Base-by-base conservation (phyloP, 2,113 vertebrate genomes). In the Megaceryle torquata region DNA sequence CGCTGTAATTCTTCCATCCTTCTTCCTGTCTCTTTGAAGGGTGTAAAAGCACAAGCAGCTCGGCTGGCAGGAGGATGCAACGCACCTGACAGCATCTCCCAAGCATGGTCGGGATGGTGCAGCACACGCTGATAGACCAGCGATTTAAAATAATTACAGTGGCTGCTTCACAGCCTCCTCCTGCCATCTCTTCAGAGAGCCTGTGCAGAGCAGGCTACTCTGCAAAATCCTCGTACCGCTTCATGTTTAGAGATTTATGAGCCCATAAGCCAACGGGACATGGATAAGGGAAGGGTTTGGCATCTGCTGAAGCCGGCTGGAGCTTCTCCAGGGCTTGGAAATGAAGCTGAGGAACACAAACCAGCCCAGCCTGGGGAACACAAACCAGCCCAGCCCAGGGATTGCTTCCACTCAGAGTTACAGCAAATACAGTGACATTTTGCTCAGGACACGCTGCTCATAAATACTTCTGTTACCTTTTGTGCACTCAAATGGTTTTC, bases 141-240 rank as follows among this genome's bases (percentile, higher is more conserved):
- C 77, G 37, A 68, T 80, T 87, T 82, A 57, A 89, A 95, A 87
- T 16, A 71, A 95, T 95, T 79, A 60, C 44, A 11, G 25, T 2
- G 19, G 28, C 68, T 79, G 89, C 89, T 80, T 74, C 17, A 0
- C 72, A 57, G 64, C 44, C 65, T 69, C 56, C 3, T 46, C 78
- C 85, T 57, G 90, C 93, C 64, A 18, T 1, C 17, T 43, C 86
- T 82, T 50, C 2, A 0, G 12, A 86, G 83, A 80, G 56, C 69
- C 69, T 18, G 74, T 15, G 80, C 70, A 16, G 83, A 79, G 86
- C 88, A 70, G 70, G 5, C 35, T 54, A 2, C 10, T 54, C 86
- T 31, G 84, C 46, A 48, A 64, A 48, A 35, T 46, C 68, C 71
- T 35, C 0, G 3, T 13, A 4, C 72, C 54, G 0, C 74, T 80